Evolutionary conservation across 2,888 invertebrate species (phyloP).

Genomic region (Apamea monoglypha): DNA sequence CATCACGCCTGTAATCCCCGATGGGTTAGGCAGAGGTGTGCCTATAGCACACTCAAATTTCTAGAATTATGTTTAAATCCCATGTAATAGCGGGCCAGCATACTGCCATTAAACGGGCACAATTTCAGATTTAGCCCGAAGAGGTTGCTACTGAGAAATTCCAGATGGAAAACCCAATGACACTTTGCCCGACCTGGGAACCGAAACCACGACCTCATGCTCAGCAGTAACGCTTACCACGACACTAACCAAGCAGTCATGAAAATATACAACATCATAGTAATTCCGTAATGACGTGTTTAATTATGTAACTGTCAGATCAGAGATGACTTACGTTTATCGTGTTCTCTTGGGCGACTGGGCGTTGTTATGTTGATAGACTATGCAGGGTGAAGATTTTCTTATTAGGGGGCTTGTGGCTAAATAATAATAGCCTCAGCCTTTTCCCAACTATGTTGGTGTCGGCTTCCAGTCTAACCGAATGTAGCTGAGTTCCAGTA

Average conservation of each 20-base stretch:
- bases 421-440: too few relatives aligned
- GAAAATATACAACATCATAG: neutral
- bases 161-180: neutral
- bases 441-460: too few relatives aligned
- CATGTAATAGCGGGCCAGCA: neutral
- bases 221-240: neutral
- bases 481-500: too few relatives aligned
- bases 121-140: neutral
- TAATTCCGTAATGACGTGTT: slow-evolving; percentile 39
- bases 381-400: neutral
- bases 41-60: too few relatives aligned
- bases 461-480: too few relatives aligned
- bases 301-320: slow-evolving; percentile 41
- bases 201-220: neutral
- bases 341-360: neutral
- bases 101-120: neutral
- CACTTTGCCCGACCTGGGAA: neutral
- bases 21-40: too few relatives aligned
- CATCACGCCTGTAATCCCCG: too few relatives aligned
- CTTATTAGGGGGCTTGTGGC: neutral
- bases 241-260: neutral
- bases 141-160: neutral
- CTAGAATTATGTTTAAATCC: neutral
- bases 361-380: neutral
- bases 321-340: slow-evolving; percentile 1